These are phyloP conservation scores for Hoplodrina ambigua DNA, from an alignment of 2,888 invertebrate species.

Conservation along the genomic window DNA sequence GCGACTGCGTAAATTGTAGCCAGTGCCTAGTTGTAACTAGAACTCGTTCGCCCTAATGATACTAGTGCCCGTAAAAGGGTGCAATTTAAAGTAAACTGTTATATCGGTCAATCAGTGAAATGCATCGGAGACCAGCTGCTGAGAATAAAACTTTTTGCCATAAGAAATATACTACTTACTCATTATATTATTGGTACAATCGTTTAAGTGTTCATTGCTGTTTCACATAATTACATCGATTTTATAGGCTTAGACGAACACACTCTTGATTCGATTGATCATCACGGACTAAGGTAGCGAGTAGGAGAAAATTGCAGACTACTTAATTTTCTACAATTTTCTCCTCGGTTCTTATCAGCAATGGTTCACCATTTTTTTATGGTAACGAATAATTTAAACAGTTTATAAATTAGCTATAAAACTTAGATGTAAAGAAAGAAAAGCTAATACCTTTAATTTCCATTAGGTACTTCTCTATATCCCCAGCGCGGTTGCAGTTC, in stretches of 20 bases:
- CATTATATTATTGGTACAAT: neutral
- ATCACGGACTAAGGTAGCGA: too few relatives aligned
- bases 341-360: too few relatives aligned
- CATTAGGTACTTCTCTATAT: too few relatives aligned
- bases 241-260: neutral
- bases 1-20: slow-evolving; percentile 37
- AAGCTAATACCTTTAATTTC: too few relatives aligned
- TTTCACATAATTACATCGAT: neutral
- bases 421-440: neutral
- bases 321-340: too few relatives aligned
- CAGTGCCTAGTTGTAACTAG: slow-evolving; percentile 41
- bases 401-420: neutral
- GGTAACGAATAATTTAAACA: neutral
- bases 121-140: slow-evolving; percentile 22
- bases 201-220: neutral
- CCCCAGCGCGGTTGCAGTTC: neutral
- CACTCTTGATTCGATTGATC: too few relatives aligned
- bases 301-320: too few relatives aligned
- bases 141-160: slow-evolving; percentile 10
- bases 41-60: slow-evolving; percentile 55
- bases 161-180: neutral
- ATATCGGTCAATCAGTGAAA: slow-evolving; percentile 54
- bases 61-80: slow-evolving; percentile 52
- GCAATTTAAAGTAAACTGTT: slow-evolving; percentile 54
- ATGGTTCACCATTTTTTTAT: neutral